phyloP scores from a whole-genome alignment of 2,113 vertebrate genomes.

The Zosterops lateralis region DNA sequence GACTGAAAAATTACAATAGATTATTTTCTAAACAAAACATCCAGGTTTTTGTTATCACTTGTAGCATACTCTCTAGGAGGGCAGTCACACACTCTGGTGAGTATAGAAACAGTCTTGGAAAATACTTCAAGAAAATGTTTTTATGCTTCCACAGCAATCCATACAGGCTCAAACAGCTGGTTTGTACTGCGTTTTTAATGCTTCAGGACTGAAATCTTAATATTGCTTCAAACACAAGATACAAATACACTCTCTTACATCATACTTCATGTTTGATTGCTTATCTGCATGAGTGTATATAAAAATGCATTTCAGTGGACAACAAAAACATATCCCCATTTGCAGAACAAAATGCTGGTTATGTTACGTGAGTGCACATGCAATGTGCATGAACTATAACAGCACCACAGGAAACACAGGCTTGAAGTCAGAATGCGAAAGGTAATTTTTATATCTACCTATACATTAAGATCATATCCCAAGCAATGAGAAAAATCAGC shows the following conservation, averaged over 20 bases:
- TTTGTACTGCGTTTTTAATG: neutral
- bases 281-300: neutral
- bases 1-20: neutral
- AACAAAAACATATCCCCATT: neutral
- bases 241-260: neutral
- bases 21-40: neutral
- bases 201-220: neutral
- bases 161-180: neutral
- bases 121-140: neutral
- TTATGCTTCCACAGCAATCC: neutral
- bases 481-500: conserved; percentile 3
- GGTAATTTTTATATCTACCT: neutral
- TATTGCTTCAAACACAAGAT: neutral
- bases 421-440: neutral
- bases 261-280: neutral
- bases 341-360: neutral
- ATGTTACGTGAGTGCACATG: neutral
- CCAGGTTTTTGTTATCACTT: neutral
- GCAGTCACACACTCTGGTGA: neutral
- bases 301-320: neutral
- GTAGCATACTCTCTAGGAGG: neutral
- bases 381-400: neutral
- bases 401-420: neutral
- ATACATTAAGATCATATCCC: neutral
- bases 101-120: neutral